These are phyloP conservation scores for Notocelia uddmanniana DNA, from an alignment of 2,888 invertebrate genomes.

Conservation along the genomic window DNA sequence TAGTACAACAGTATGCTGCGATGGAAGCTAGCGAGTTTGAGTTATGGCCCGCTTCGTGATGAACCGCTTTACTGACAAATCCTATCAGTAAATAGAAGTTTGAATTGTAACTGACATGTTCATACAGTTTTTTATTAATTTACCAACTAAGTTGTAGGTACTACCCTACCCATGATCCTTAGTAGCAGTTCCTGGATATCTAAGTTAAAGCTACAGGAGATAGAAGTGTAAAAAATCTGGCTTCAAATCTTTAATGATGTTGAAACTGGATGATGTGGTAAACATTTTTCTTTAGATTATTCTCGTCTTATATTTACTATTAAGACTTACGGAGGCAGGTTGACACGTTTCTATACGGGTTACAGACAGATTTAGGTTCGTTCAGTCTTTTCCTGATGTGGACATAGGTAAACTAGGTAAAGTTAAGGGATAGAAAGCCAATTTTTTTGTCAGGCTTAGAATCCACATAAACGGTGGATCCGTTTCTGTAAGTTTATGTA, in stretches of 20 bases:
- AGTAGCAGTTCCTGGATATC: neutral
- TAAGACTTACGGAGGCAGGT: neutral
- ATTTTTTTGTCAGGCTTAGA: too few species aligned
- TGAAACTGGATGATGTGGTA: neutral
- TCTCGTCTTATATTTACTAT: neutral
- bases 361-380: too few species aligned
- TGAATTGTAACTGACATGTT: slow-evolving; percentile 20
- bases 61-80: slow-evolving; percentile 58
- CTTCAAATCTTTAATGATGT: neutral
- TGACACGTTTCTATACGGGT: neutral
- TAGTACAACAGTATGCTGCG: slow-evolving; percentile 47
- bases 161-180: neutral
- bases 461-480: too few species aligned
- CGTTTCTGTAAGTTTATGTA: too few species aligned
- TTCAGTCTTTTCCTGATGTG: too few species aligned
- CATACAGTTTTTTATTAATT: neutral
- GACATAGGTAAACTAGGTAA: too few species aligned
- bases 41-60: slow-evolving; percentile 64
- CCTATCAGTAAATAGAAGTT: slow-evolving; percentile 33
- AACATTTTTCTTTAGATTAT: neutral
- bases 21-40: slow-evolving; percentile 66
- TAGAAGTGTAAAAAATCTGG: neutral
- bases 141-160: neutral
- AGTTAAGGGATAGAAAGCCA: too few species aligned
- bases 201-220: neutral